phyloP scores from a whole-genome alignment of 2,888 invertebrate species.

The Nebria brevicollis region DNA sequence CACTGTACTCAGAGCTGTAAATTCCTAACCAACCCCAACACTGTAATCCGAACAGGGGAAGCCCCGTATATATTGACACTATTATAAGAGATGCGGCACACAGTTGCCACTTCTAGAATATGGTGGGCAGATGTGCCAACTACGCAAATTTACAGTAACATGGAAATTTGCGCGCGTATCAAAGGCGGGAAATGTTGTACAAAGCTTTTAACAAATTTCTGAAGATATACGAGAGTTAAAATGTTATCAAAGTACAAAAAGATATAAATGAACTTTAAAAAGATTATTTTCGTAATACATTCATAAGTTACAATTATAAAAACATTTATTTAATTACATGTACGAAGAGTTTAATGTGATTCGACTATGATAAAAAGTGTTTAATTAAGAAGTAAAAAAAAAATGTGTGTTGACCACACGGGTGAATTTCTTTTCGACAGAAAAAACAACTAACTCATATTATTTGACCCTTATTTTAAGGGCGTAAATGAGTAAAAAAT shows the following conservation, averaged over 20 bases:
- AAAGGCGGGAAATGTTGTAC: not conserved
- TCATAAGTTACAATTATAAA: not conserved
- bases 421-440: not conserved
- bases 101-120: constrained; percentile 9
- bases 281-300: not conserved
- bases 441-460: not conserved
- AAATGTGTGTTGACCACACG: too few species aligned
- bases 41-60: constrained; percentile 29
- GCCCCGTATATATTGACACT: constrained; percentile 13
- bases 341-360: too few species aligned
- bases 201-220: not conserved
- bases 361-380: too few species aligned
- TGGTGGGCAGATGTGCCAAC: constrained; percentile 12
- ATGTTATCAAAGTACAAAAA: not conserved
- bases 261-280: not conserved
- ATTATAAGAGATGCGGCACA: not conserved
- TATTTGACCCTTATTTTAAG: not conserved
- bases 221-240: not conserved
- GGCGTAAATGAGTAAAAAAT: not conserved
- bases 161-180: not conserved
- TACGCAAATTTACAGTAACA: not conserved
- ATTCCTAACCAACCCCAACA: constrained; percentile 45
- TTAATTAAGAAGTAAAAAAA: too few species aligned
- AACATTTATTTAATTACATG: too few species aligned
- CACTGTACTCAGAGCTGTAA: constrained; percentile 18